These are phyloP conservation scores for Nomada lathburiana DNA, from an alignment of 2,888 invertebrate genomes.

Conservation along the genomic window DNA sequence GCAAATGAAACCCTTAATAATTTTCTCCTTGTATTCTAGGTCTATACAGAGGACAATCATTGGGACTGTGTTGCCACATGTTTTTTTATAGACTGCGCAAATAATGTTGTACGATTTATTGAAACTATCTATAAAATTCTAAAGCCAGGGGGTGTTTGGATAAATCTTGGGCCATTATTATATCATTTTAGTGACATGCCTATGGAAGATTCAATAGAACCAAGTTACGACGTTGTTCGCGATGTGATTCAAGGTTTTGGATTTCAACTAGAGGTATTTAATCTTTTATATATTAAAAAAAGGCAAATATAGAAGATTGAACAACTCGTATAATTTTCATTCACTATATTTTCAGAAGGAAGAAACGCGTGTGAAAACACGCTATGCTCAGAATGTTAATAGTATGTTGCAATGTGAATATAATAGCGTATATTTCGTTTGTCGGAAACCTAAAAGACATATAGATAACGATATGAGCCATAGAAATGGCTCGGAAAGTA, in stretches of 20 bases:
- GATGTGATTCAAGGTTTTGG: slow-evolving; percentile 93
- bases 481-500: slow-evolving; percentile 77
- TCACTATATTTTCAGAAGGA: slow-evolving; percentile 87
- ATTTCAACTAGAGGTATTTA: slow-evolving; percentile 85
- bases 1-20: not conserved
- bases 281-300: not conserved
- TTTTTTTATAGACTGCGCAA: slow-evolving; percentile 99
- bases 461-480: slow-evolving; percentile 65
- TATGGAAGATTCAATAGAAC: slow-evolving; percentile 95
- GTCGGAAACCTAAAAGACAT: slow-evolving; percentile 88
- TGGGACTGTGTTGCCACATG: slow-evolving; percentile 98
- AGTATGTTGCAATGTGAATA: slow-evolving; percentile 98
- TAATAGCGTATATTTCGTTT: slow-evolving; percentile 96
- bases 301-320: not conserved
- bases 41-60: slow-evolving; percentile 88
- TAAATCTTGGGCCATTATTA: slow-evolving; percentile 95
- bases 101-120: slow-evolving; percentile 97
- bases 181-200: slow-evolving; percentile 95
- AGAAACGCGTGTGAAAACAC: slow-evolving; percentile 91
- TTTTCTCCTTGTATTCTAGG: slow-evolving; percentile 82
- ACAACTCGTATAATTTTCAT: not conserved
- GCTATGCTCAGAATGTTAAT: slow-evolving; percentile 95
- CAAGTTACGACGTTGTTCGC: slow-evolving; percentile 93
- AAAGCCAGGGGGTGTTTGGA: slow-evolving; percentile 95
- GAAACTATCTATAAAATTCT: slow-evolving; percentile 96